Evolutionary conservation across 1,140 invertebrate species (phyloP).

Genomic region (Tetramorium parvispinum): DNA sequence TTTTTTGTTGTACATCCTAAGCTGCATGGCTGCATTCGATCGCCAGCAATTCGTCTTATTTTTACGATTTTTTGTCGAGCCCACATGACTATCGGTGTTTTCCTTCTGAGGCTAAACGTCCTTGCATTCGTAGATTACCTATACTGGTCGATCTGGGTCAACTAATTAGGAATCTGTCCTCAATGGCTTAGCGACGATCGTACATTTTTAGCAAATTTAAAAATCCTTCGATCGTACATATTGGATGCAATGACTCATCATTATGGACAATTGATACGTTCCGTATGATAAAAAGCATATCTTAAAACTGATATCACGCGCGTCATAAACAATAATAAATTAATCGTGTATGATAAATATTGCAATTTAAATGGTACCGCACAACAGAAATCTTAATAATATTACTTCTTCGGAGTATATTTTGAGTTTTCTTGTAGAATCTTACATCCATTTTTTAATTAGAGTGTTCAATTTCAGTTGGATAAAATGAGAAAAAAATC

Average conservation of each 20-base stretch:
- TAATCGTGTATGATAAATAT: background rate
- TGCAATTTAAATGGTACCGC: background rate
- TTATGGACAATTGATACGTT: background rate
- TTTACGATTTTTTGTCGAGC: constrained; percentile 42
- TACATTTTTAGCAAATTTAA: constrained; percentile 3
- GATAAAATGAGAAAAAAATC: background rate
- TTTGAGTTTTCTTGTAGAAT: background rate
- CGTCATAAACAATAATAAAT: background rate
- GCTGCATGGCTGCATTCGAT: background rate
- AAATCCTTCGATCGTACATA: constrained; percentile 1
- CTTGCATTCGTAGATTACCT: constrained; percentile 75
- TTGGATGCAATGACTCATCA: background rate
- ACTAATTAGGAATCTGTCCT: constrained; percentile 75
- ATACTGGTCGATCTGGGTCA: constrained; percentile 79
- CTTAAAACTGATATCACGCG: background rate
- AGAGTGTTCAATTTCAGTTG: background rate
- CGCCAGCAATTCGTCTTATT: background rate
- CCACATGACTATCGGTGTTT: constrained; percentile 10
- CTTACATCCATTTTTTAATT: background rate
- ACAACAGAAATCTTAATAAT: background rate
- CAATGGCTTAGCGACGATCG: constrained; percentile 58
- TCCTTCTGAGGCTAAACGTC: constrained; percentile 48
- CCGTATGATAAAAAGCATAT: background rate
- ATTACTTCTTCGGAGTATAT: background rate
- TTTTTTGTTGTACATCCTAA: constrained; percentile 44